Percentiles rank a stretch among this genome's conserved stretches.
phyloP scores from a whole-genome alignment of 2,797 vertebrate genomes.

The Hydrolagus colliei region DNA sequence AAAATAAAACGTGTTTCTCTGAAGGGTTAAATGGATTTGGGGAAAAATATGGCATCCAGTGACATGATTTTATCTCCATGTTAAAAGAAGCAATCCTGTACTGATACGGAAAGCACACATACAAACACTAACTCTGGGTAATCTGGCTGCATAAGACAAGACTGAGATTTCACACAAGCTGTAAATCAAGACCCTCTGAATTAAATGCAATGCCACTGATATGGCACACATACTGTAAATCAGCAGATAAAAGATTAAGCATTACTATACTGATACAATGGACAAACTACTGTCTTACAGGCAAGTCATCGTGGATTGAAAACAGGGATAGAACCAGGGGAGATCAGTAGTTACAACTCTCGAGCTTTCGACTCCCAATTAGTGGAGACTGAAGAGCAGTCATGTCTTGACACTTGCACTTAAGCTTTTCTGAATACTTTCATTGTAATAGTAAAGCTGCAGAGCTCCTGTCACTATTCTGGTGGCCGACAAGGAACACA shows the following conservation, averaged over 20 bases:
- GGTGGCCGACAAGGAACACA: not conserved
- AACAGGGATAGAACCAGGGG: not conserved
- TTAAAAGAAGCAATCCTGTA: conserved; percentile 7
- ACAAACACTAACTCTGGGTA: not conserved
- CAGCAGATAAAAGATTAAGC: not conserved
- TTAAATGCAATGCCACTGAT: conserved; percentile 9
- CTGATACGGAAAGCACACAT: not conserved
- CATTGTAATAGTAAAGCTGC: too few species aligned
- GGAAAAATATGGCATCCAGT: not conserved
- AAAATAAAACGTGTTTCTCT: not conserved
- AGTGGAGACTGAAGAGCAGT: not conserved
- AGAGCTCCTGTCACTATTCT: not conserved
- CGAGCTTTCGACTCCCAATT: not conserved
- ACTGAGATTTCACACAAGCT: not conserved
- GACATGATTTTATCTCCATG: not conserved
- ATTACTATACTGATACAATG: not conserved
- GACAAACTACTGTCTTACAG: not conserved
- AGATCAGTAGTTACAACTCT: not conserved
- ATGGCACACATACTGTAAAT: not conserved
- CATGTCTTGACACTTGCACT: not conserved
- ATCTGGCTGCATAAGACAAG: not conserved
- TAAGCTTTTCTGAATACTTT: too few species aligned
- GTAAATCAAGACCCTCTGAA: conserved; percentile 9
- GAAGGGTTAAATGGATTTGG: not conserved
- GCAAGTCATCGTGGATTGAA: not conserved